Base-by-base conservation (phyloP, 2,888 invertebrate species). In the Agonopterix heracliana region DNA sequence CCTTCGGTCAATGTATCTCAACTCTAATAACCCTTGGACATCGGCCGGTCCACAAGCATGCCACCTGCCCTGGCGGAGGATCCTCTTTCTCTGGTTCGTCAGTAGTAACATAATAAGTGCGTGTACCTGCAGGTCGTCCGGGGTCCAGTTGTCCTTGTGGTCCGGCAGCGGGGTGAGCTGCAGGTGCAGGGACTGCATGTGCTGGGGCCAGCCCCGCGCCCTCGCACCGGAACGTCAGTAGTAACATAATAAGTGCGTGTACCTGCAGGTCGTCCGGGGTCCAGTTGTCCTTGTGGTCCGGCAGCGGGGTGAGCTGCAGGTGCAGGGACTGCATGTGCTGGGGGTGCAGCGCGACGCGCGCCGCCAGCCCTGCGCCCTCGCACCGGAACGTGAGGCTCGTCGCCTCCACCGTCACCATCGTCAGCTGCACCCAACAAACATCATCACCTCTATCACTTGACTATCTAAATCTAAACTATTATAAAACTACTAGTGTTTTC, bases 321-420 rank as follows among this genome's bases (percentile, higher is more conserved):
- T 97, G 96, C 51, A 98, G 89, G 36, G 96, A 95, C 85, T 98
- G 97, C 84, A 97, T 91, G 75, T 96, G 96, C 67, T 94, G 92
- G 35, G 95, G 93, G 84, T 98, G 96, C 53, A 98, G 90, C 46
- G 93, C 92, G 48, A 98, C 95, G 56, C 96, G 93, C 71, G 96
- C 97, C 72, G 96, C 95, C 54, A 98, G 82, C 10, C 90, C 89
- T 52, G 83, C 87, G 46, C 92, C 91, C 59, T 98, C 97, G 34
- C 95, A 95, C 71, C 97, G 96, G 84, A 98, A 98, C 63, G 95
- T 93, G 43, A 97, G 94, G 41, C 97, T 95, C 9, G 95, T 96
- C 0, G 95, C 95, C 70, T 98, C 97, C 46, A 91, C 93, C 12
- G 92, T 93, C 50, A 96, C 90, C 48, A 92, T 89, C 1, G 92